phyloP scores from a whole-genome alignment of 2,797 vertebrate species.

The Poecilia wingei region DNA sequence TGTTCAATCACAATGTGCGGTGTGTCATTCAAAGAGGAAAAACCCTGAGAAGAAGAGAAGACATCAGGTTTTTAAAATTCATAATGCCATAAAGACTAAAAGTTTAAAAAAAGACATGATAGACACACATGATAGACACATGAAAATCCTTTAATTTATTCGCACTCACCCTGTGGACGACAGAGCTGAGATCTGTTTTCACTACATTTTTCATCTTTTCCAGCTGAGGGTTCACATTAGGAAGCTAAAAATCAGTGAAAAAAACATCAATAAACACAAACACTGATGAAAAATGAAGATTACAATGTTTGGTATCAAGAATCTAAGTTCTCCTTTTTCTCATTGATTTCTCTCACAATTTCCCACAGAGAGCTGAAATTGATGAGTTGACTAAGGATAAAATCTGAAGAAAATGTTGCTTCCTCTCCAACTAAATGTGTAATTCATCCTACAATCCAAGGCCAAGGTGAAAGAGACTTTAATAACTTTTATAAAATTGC shows the following conservation, averaged over 20 bases:
- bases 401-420: neutral
- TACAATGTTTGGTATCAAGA: neutral
- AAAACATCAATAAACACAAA: neutral
- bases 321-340: neutral
- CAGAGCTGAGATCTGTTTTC: constrained; percentile 84
- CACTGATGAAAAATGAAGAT: rapidly evolving
- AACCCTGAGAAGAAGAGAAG: constrained; percentile 54
- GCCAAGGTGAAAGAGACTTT: neutral
- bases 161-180: constrained; percentile 85
- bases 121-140: neutral
- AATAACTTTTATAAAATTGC: neutral
- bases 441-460: neutral
- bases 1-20: constrained; percentile 71
- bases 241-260: constrained; percentile 79
- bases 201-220: constrained; percentile 83
- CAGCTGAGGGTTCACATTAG: constrained; percentile 80
- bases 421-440: neutral
- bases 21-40: constrained; percentile 67
- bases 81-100: neutral
- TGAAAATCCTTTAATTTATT: neutral
- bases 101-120: neutral
- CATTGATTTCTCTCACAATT: neutral
- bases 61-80: neutral
- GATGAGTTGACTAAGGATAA: neutral
- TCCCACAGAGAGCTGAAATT: neutral